These are phyloP conservation scores for Eupleurogrammus muticus DNA, from an alignment of 2,797 vertebrate species.

Conservation along the genomic window DNA sequence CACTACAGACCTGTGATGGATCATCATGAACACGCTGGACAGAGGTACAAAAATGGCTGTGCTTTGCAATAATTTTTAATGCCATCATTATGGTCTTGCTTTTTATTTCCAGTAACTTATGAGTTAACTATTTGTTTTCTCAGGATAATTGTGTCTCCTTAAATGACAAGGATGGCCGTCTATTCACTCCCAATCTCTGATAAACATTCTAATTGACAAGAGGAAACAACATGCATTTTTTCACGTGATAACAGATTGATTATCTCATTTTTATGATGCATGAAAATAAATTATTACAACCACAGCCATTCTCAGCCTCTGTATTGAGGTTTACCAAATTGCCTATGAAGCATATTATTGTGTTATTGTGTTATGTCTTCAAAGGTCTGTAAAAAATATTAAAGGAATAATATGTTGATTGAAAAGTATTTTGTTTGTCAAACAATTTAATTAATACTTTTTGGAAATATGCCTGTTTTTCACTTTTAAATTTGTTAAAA, in stretches of 20 bases:
- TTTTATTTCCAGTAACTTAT: no score
- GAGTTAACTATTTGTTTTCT: no score
- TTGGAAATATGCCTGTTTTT: not conserved
- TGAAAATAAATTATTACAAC: no score
- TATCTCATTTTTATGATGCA: no score
- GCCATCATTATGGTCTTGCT: no score
- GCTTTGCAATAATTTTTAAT: no score
- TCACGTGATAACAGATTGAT: no score
- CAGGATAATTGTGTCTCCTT: no score
- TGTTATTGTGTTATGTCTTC: not conserved
- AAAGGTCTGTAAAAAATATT: slow-evolving; percentile 16
- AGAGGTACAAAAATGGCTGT: not conserved
- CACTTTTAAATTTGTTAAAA: not conserved
- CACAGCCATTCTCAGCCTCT: not conserved
- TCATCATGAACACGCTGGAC: not conserved
- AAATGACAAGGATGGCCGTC: no score
- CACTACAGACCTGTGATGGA: slow-evolving; percentile 87
- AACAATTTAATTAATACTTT: not conserved
- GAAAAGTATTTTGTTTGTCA: not conserved
- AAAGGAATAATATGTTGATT: not conserved
- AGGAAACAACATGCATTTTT: no score
- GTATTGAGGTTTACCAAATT: slow-evolving; percentile 43
- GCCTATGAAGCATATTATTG: slow-evolving; percentile 12
- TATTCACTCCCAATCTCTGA: no score
- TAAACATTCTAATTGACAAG: no score